A percentile compares a stretch with the other conserved stretches of the same genome.
Evolutionary conservation across 2,888 invertebrate genomes (phyloP).

Genomic region (Melangyna quadrimaculata): DNA sequence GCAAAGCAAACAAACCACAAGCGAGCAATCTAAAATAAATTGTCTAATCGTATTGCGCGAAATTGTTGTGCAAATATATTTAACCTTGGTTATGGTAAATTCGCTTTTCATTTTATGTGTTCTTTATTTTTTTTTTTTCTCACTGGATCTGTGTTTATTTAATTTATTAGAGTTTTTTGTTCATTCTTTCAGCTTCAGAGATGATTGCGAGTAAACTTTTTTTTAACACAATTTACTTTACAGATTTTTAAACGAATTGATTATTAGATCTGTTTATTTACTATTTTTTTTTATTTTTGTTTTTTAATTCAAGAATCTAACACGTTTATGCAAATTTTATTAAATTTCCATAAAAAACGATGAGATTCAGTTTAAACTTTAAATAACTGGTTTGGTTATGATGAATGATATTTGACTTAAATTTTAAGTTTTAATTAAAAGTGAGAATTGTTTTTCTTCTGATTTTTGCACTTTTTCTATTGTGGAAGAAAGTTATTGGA

Average conservation of each 20-base stretch:
- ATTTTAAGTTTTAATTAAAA: not conserved
- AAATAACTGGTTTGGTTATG: not conserved
- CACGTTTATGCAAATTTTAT: not conserved
- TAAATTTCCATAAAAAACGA: not conserved
- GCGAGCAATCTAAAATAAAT: conserved; percentile 61
- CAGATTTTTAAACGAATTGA: not conserved
- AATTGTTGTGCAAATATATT: conserved; percentile 69
- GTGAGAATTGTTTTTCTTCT: not conserved
- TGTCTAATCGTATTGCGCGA: conserved; percentile 66
- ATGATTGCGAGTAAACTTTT: not conserved
- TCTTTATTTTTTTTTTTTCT: not conserved
- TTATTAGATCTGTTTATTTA: not conserved
- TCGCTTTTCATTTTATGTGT: conserved; percentile 32
- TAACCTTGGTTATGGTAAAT: conserved; percentile 55
- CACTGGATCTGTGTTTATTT: not conserved
- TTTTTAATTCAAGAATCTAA: not conserved
- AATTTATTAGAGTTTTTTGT: not conserved
- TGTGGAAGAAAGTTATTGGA: not conserved
- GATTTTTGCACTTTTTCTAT: not conserved
- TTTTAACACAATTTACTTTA: not conserved
- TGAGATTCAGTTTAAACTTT: not conserved
- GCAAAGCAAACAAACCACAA: conserved; percentile 38
- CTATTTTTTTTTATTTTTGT: not conserved
- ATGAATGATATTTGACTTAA: not conserved
- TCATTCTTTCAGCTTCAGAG: not conserved